Percentiles rank a stretch among this genome's conserved stretches.
Conservation (phyloP, 2,888 invertebrate genomes). For the Apodemia mormo region DNA sequence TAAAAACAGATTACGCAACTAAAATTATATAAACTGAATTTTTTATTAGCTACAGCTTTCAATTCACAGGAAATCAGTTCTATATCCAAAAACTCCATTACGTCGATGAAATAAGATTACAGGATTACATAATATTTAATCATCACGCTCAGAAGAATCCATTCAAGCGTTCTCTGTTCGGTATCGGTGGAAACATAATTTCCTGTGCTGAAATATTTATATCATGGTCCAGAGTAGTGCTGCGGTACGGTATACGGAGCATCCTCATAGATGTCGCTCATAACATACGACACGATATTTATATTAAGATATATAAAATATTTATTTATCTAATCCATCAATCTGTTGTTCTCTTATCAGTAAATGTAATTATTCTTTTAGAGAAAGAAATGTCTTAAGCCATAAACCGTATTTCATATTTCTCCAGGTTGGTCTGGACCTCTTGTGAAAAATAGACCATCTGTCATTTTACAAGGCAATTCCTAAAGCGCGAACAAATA, state of each 20-base stretch:
- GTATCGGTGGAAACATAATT: slow-evolving; percentile 76
- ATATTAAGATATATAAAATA: neutral
- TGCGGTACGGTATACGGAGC: slow-evolving; percentile 38
- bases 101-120: slow-evolving; percentile 8
- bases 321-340: neutral
- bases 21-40: neutral
- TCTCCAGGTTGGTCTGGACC: no score
- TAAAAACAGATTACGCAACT: neutral
- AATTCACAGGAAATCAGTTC: slow-evolving; percentile 11
- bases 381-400: no score
- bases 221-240: slow-evolving; percentile 51
- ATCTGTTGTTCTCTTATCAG: no score
- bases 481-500: no score
- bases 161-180: slow-evolving; percentile 57
- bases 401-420: no score
- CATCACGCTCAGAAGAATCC: slow-evolving; percentile 40
- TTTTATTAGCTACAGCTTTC: neutral
- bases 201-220: slow-evolving; percentile 80
- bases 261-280: slow-evolving; percentile 43
- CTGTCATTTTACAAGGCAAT: no score
- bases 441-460: no score
- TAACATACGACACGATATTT: slow-evolving; percentile 28
- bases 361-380: no score
- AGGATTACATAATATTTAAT: slow-evolving; percentile 16
- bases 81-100: slow-evolving; percentile 17